phyloP scores from a whole-genome alignment of 1,140 invertebrate genomes.

The Coelopa frigida region DNA sequence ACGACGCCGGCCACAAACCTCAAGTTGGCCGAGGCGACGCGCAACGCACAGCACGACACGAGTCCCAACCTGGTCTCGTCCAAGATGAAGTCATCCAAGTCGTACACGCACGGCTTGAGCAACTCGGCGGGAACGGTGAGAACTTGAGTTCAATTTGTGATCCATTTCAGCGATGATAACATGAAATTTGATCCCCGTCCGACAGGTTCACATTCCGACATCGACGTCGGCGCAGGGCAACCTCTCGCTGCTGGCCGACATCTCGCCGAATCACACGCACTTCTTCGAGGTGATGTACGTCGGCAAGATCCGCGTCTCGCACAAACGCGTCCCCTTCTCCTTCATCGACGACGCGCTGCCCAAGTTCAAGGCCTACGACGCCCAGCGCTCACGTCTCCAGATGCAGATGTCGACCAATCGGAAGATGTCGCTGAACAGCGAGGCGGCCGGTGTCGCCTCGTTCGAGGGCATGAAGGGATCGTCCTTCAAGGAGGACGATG shows the following conservation, averaged over 20 bases:
- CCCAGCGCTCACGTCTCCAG: slow-evolving; percentile 58
- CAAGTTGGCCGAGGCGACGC: slow-evolving; percentile 37
- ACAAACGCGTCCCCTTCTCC: slow-evolving; percentile 75
- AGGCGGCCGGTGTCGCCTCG: slow-evolving; percentile 28
- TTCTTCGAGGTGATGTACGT: slow-evolving; percentile 84
- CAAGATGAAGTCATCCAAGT: slow-evolving; percentile 43
- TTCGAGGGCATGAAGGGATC: slow-evolving; percentile 19
- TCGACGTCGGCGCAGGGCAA: slow-evolving; percentile 39
- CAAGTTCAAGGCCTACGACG: slow-evolving; percentile 73
- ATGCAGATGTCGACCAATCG: slow-evolving; percentile 42
- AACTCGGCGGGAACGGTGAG: slow-evolving; percentile 39
- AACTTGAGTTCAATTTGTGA: background rate
- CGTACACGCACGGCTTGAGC: slow-evolving; percentile 41
- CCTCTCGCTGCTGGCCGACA: slow-evolving; percentile 62
- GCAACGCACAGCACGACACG: slow-evolving; percentile 38
- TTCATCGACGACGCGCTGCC: slow-evolving; percentile 86
- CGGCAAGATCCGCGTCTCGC: slow-evolving; percentile 77
- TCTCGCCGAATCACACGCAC: slow-evolving; percentile 75
- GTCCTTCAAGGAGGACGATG: slow-evolving; percentile 27
- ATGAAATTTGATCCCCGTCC: too few relatives aligned
- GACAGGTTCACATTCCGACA: slow-evolving; percentile 34
- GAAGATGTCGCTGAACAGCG: slow-evolving; percentile 38
- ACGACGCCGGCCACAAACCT: slow-evolving; percentile 40
- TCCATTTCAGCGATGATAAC: too few relatives aligned
- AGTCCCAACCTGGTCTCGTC: slow-evolving; percentile 39